Percentiles rank a stretch among this genome's conserved stretches.
Evolutionary conservation across 2,113 vertebrate genomes (phyloP).

Genomic region (Sebastes schlegelii): DNA sequence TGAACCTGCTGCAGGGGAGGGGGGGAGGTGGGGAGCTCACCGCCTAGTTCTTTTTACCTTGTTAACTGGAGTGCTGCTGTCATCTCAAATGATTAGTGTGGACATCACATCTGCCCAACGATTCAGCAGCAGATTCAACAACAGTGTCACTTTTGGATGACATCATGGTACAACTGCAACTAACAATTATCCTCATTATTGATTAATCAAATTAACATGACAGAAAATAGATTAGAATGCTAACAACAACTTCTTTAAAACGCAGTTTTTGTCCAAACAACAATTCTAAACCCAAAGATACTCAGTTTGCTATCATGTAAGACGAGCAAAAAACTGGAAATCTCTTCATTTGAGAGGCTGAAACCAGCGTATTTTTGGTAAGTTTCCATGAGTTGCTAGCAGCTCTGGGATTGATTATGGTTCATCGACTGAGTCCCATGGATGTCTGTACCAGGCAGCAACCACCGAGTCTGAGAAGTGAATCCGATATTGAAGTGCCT

Average conservation of each 20-base stretch:
- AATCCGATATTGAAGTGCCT: too few species aligned
- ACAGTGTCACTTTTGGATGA: slow-evolving; percentile 41
- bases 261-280: background rate
- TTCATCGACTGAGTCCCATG: background rate
- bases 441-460: background rate
- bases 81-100: slow-evolving; percentile 59
- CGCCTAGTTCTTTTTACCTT: slow-evolving; percentile 63
- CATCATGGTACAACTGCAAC: slow-evolving; percentile 8
- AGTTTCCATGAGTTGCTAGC: background rate
- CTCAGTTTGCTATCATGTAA: background rate
- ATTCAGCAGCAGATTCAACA: slow-evolving; percentile 35
- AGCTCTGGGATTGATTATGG: background rate
- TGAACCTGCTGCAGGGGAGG: slow-evolving; percentile 47
- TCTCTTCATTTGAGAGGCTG: background rate
- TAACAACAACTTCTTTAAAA: background rate
- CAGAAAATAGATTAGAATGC: slow-evolving; percentile 5
- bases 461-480: too few species aligned
- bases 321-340: background rate
- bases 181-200: background rate
- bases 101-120: slow-evolving; percentile 47
- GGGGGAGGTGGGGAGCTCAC: slow-evolving; percentile 3
- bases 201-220: background rate
- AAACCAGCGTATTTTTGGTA: background rate
- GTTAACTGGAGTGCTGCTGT: slow-evolving; percentile 69
- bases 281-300: background rate